Percentiles rank a stretch among this genome's conserved stretches.
Conservation (phyloP, 2,113 vertebrate species). For the Oryzias curvinotus region DNA sequence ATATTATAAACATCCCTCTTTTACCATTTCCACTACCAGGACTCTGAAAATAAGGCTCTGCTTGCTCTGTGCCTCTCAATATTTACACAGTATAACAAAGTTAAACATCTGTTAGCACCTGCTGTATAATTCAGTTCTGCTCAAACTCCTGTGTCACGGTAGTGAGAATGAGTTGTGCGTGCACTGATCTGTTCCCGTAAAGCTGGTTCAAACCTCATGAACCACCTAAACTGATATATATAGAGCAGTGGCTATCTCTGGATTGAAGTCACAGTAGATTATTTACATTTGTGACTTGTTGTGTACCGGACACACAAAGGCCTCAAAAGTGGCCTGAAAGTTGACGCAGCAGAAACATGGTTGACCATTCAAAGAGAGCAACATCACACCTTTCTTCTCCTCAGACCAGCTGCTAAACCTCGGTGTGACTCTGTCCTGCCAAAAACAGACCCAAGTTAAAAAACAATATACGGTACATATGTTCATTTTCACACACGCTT, state of each 20-base stretch:
- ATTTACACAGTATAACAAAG: conserved; percentile 23
- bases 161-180: not conserved
- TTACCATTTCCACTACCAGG: conserved; percentile 8
- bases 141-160: conserved; percentile 6
- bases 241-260: not conserved
- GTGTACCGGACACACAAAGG: conserved; percentile 54
- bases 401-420: conserved; percentile 65
- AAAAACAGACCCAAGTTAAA: conserved; percentile 39
- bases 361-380: conserved; percentile 5
- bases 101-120: conserved; percentile 10
- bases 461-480: conserved; percentile 41
- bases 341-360: conserved; percentile 17
- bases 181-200: not conserved
- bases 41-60: conserved; percentile 27
- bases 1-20: conserved; percentile 11
- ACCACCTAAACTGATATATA: not conserved
- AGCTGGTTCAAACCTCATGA: not conserved
- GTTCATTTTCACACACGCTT: conserved; percentile 58
- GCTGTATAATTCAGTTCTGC: conserved; percentile 13
- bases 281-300: conserved; percentile 24
- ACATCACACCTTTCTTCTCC: conserved; percentile 40
- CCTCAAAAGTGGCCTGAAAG: conserved; percentile 9
- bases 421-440: conserved; percentile 20
- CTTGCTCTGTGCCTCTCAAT: conserved; percentile 10
- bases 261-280: conserved; percentile 17